Conservation (phyloP, 2,888 invertebrate genomes). For the Dryomyza anilis region DNA sequence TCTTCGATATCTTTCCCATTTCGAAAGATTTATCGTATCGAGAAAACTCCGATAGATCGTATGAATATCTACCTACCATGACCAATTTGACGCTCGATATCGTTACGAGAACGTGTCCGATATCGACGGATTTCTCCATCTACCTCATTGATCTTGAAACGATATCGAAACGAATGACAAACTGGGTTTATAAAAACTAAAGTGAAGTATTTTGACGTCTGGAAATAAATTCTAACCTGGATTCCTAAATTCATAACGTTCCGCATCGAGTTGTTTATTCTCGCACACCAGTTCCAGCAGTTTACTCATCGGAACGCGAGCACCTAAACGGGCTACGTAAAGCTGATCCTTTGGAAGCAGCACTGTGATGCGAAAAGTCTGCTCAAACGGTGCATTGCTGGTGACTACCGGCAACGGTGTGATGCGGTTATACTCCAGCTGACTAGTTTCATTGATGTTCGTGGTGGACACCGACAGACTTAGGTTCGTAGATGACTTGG, state of each 20-base stretch:
- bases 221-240: conserved; percentile 71
- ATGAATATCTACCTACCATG: too few species aligned
- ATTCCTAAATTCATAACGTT: conserved; percentile 77
- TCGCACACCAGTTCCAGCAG: conserved; percentile 75
- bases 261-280: conserved; percentile 75
- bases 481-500: conserved; percentile 56
- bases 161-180: too few species aligned
- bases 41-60: too few species aligned
- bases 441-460: conserved; percentile 59
- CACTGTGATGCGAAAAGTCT: conserved; percentile 65
- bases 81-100: too few species aligned
- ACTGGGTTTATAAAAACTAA: background rate
- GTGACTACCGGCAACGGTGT: conserved; percentile 57
- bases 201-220: background rate
- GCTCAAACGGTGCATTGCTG: conserved; percentile 61
- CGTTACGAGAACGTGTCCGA: too few species aligned
- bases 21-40: too few species aligned
- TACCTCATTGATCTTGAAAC: too few species aligned
- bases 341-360: conserved; percentile 81
- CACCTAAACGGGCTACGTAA: conserved; percentile 76
- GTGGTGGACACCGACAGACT: conserved; percentile 48
- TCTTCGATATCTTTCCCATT: too few species aligned
- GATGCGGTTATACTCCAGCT: conserved; percentile 60
- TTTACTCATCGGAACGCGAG: conserved; percentile 70
- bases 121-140: background rate